Evolutionary conservation across 2,797 vertebrate species (phyloP).

Genomic region (Poeciliopsis gracilis): DNA sequence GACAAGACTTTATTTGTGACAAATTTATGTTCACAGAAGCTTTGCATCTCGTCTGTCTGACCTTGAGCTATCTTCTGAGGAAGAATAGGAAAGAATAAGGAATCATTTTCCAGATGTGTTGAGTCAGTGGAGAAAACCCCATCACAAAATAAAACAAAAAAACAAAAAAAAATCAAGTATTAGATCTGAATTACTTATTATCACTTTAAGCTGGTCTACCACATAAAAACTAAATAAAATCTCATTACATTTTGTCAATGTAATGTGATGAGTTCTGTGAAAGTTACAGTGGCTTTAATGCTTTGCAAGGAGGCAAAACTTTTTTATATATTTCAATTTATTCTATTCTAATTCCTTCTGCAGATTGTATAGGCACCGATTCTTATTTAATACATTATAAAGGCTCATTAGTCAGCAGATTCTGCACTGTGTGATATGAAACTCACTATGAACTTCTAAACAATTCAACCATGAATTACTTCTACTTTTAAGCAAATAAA

Average conservation of each 20-base stretch:
- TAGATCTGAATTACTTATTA: not conserved
- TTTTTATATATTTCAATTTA: not conserved
- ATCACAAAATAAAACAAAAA: no score
- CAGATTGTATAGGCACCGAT: constrained; percentile 4
- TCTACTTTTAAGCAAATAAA: constrained; percentile 24
- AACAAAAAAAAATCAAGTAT: not conserved
- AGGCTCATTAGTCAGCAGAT: not conserved
- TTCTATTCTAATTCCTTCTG: not conserved
- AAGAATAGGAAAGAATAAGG: not conserved
- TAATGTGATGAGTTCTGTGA: not conserved
- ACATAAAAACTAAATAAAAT: not conserved
- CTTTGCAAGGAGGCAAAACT: not conserved
- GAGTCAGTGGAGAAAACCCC: not conserved
- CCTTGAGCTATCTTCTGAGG: not conserved
- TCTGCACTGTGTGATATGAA: constrained; percentile 10
- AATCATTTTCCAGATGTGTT: not conserved
- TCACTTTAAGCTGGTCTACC: not conserved
- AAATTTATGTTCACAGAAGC: not conserved
- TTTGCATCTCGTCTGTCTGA: not conserved
- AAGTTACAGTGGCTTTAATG: not conserved
- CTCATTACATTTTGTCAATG: not conserved
- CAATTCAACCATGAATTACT: constrained; percentile 23
- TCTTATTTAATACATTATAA: constrained; percentile 16
- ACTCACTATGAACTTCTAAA: constrained; percentile 19
- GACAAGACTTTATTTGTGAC: not conserved